Evolutionary conservation across 2,888 invertebrate genomes (phyloP).

Genomic region (Melolontha melolontha): DNA sequence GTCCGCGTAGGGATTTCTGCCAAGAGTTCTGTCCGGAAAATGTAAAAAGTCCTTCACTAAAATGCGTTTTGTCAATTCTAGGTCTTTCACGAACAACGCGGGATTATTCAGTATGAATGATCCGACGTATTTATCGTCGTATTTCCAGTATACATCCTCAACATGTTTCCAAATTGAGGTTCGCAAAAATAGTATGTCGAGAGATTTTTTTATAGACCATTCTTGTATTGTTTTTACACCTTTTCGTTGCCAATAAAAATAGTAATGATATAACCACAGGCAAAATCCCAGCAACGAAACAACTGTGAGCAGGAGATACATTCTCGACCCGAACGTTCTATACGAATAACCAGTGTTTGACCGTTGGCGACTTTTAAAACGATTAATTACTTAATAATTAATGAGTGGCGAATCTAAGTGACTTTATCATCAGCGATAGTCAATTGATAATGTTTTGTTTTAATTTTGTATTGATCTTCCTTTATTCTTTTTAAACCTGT

Average conservation of each 20-base stretch:
- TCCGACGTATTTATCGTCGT: slow-evolving; percentile 63
- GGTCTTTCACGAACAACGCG: slow-evolving; percentile 64
- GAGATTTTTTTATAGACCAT: slow-evolving; percentile 62
- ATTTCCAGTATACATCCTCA: slow-evolving; percentile 55
- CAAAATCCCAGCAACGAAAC: neutral
- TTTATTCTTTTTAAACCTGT: too few relatives aligned
- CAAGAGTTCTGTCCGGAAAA: slow-evolving; percentile 66
- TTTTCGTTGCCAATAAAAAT: slow-evolving; percentile 63
- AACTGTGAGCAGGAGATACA: neutral
- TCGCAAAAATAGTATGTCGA: slow-evolving; percentile 56
- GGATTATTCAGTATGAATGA: slow-evolving; percentile 68
- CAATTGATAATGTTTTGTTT: too few relatives aligned
- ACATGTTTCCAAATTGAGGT: slow-evolving; percentile 56
- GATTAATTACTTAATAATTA: too few relatives aligned
- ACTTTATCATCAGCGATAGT: too few relatives aligned
- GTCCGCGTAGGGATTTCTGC: slow-evolving; percentile 62
- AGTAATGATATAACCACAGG: slow-evolving; percentile 45
- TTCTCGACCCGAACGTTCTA: neutral
- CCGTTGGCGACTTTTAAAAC: too few relatives aligned
- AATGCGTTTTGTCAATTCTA: slow-evolving; percentile 65
- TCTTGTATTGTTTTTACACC: slow-evolving; percentile 62
- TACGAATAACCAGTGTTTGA: too few relatives aligned
- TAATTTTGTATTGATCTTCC: too few relatives aligned
- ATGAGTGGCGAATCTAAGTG: too few relatives aligned
- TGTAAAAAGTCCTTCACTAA: slow-evolving; percentile 66